A percentile compares a stretch with the other conserved stretches of the same genome.
Conservation (phyloP, 2,797 vertebrate species). For the Sarcoramphus papa region DNA sequence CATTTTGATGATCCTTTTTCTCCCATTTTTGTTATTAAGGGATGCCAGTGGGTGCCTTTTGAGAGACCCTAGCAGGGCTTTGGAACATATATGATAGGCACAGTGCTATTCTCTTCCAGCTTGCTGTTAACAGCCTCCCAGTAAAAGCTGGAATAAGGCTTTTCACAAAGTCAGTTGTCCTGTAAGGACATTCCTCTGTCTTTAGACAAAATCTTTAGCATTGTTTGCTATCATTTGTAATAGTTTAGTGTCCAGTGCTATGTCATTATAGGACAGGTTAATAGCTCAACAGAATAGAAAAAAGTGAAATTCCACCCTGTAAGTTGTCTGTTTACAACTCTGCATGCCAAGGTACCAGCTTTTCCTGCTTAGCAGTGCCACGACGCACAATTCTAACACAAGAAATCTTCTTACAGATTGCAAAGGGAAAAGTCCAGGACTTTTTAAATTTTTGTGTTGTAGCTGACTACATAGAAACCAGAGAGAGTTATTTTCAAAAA, state of each 20-base stretch:
- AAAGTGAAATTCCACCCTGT: slow-evolving; percentile 11
- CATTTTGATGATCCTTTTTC: not conserved
- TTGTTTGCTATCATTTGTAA: not conserved
- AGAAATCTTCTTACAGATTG: not conserved
- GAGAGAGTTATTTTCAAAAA: not conserved
- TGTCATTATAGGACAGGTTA: slow-evolving; percentile 6
- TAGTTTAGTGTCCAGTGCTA: not conserved
- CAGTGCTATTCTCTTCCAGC: not conserved
- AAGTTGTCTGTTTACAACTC: not conserved
- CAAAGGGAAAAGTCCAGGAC: not conserved
- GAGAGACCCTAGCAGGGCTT: not conserved
- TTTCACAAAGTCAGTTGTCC: not conserved
- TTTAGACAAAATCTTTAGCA: not conserved
- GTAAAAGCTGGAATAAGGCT: not conserved
- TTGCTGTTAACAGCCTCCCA: not conserved
- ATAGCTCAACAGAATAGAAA: not conserved
- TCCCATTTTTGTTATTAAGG: not conserved
- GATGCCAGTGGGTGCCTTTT: not conserved
- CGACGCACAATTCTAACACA: not conserved
- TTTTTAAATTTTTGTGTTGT: not conserved
- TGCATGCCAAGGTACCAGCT: not conserved
- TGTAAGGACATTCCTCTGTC: not conserved
- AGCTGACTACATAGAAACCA: not conserved
- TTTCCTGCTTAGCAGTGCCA: not conserved
- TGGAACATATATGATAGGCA: not conserved